Percentiles rank a stretch among this genome's conserved stretches.
Conservation (phyloP, 1,140 invertebrate species). For the Brachionus manjavacas region DNA sequence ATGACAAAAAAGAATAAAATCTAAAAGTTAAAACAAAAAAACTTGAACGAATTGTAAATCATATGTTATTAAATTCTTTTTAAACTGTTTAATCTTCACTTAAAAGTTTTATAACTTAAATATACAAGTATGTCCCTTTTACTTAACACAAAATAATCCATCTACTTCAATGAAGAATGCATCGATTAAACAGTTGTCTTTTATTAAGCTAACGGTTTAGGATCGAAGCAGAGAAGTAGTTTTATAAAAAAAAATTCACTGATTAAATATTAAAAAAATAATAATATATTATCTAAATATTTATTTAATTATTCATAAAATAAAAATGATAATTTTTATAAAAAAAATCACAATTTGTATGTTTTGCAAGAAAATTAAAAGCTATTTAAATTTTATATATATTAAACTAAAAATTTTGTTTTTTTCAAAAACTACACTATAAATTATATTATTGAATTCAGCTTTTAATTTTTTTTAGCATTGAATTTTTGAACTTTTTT, state of each 20-base stretch:
- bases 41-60: no score
- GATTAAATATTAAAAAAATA: not conserved
- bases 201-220: not conserved
- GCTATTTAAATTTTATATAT: no score
- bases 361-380: no score
- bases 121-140: not conserved
- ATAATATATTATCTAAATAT: not conserved
- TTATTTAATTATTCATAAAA: no score
- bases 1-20: no score
- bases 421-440: no score
- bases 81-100: not conserved
- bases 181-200: not conserved
- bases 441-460: no score
- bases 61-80: not conserved
- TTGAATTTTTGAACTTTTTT: no score
- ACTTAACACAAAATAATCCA: not conserved
- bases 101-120: not conserved
- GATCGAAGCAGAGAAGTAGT: conserved; percentile 25
- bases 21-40: not conserved
- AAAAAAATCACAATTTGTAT: no score
- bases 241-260: not conserved
- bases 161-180: not conserved
- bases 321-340: no score
- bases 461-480: no score
- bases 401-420: no score